phyloP scores from a whole-genome alignment of 1,140 invertebrate genomes.

The Heliothis subflexa region DNA sequence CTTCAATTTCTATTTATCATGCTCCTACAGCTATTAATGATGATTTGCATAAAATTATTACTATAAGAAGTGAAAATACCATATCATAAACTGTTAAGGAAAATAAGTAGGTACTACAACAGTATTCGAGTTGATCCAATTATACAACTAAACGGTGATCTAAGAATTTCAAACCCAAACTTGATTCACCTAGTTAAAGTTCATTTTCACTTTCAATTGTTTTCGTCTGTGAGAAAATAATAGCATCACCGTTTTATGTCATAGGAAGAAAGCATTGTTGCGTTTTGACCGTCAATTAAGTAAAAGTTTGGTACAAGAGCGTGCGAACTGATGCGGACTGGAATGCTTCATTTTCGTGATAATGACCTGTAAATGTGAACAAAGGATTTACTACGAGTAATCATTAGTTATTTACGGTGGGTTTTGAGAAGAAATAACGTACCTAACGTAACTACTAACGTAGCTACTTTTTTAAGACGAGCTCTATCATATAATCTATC shows the following conservation, averaged over 20 bases:
- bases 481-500: too few relatives aligned
- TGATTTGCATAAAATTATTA: too few relatives aligned
- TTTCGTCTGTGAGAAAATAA: constrained; percentile 54
- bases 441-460: too few relatives aligned
- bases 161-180: constrained; percentile 35
- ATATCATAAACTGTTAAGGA: not conserved
- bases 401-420: too few relatives aligned
- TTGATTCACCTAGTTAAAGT: constrained; percentile 57
- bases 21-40: too few relatives aligned
- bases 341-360: constrained; percentile 46
- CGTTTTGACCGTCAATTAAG: constrained; percentile 73
- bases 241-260: constrained; percentile 57
- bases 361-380: constrained; percentile 27
- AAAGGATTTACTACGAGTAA: constrained; percentile 5
- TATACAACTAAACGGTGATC: constrained; percentile 22
- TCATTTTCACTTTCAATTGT: constrained; percentile 68
- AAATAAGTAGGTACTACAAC: not conserved
- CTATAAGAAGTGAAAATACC: not conserved
- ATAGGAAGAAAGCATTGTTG: constrained; percentile 69
- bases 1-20: too few relatives aligned
- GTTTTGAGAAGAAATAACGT: too few relatives aligned
- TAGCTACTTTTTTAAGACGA: too few relatives aligned
- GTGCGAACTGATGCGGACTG: constrained; percentile 63
- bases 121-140: not conserved
- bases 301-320: constrained; percentile 70